These are phyloP conservation scores for Brachionichthys hirsutus DNA, from an alignment of 2,113 vertebrate genomes.

Conservation along the genomic window DNA sequence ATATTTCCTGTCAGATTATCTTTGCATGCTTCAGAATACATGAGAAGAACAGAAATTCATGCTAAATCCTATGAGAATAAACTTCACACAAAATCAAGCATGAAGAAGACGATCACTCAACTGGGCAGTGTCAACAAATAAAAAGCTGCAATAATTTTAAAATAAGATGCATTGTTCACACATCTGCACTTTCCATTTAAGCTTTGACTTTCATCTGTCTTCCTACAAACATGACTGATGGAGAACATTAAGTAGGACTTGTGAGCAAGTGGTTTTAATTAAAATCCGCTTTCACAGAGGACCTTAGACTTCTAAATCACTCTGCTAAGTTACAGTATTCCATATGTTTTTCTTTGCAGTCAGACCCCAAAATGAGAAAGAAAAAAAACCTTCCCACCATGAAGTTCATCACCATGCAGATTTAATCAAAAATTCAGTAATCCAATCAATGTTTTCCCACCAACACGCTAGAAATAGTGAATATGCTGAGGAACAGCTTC, in stretches of 20 bases:
- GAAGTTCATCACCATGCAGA: conserved; percentile 27
- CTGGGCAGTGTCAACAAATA: conserved; percentile 7
- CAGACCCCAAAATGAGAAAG: conserved; percentile 32
- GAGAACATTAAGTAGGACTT: conserved; percentile 76
- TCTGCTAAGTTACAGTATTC: conserved; percentile 45
- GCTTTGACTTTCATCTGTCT: conserved; percentile 77
- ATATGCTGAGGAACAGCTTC: conserved; percentile 22
- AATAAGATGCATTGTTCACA: conserved; percentile 70
- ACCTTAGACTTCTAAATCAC: conserved; percentile 54
- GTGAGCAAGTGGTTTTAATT: conserved; percentile 79
- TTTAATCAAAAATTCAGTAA: conserved; percentile 20
- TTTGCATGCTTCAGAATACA: no score
- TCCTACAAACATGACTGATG: conserved; percentile 80
- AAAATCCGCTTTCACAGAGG: conserved; percentile 66
- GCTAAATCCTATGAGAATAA: no score
- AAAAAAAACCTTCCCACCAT: conserved; percentile 16
- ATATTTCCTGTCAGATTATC: no score
- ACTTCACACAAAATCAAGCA: no score
- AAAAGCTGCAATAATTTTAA: conserved; percentile 70
- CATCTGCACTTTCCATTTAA: conserved; percentile 80
- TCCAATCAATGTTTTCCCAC: conserved; percentile 4
- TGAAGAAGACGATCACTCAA: no score
- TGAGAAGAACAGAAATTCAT: no score
- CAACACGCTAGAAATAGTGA: no score
- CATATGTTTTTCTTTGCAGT: conserved; percentile 54